Conservation (phyloP, 1,140 invertebrate species). For the Luehdorfia chinensis region DNA sequence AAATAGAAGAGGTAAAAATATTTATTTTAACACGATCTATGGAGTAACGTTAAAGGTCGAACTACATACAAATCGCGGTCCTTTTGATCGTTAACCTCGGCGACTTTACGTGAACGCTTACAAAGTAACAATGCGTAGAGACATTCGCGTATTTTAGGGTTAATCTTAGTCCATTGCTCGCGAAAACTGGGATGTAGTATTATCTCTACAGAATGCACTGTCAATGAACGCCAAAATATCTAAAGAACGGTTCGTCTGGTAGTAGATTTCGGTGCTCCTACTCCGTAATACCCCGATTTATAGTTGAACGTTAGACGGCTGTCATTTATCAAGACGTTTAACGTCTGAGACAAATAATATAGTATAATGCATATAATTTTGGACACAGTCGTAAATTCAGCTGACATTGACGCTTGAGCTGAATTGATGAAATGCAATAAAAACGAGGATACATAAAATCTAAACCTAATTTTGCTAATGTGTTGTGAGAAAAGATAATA, state of each 20-base stretch:
- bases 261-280: conserved; percentile 22
- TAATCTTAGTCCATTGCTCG: conserved; percentile 16
- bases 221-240: conserved; percentile 8
- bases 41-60: conserved; percentile 20
- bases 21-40: too few relatives aligned
- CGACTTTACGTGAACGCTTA: conserved; percentile 18
- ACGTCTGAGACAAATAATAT: conserved; percentile 34
- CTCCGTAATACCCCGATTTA: conserved; percentile 41
- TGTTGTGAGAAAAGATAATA: too few relatives aligned
- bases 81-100: conserved; percentile 23
- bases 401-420: conserved; percentile 44
- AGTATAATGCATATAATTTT: conserved; percentile 43
- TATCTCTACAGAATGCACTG: conserved; percentile 1
- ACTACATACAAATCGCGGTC: conserved; percentile 23
- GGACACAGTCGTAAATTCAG: conserved; percentile 37
- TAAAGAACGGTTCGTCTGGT: neutral
- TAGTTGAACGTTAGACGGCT: conserved; percentile 36
- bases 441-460: neutral
- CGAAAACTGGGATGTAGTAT: neutral
- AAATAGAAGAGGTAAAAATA: too few relatives aligned
- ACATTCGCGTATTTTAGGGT: too few relatives aligned
- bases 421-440: conserved; percentile 35
- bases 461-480: neutral
- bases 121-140: conserved; percentile 18
- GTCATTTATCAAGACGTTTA: conserved; percentile 55